A percentile compares a stretch with the other conserved stretches of the same genome.
Conservation (phyloP, 2,888 invertebrate genomes). For the Chamaedrilus cognettii region DNA sequence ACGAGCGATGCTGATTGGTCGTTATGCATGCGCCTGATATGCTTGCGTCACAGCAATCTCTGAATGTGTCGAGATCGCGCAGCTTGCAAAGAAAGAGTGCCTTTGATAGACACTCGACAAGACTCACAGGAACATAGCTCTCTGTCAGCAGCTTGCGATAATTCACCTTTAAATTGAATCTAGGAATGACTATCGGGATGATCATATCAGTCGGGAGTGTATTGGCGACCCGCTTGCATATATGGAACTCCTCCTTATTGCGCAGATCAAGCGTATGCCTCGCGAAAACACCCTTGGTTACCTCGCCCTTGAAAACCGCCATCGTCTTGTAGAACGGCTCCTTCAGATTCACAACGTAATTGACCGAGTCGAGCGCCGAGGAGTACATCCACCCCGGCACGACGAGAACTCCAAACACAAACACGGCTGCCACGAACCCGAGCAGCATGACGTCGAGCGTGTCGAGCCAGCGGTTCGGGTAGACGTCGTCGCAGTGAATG, state of each 20-base stretch:
- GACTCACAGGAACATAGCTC: constrained; percentile 34
- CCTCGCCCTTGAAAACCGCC: constrained; percentile 16
- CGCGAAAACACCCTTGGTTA: constrained; percentile 16
- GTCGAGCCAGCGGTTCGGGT: constrained; percentile 46
- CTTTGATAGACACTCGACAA: constrained; percentile 25
- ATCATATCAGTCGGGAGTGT: constrained; percentile 28
- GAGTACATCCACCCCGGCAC: constrained; percentile 43
- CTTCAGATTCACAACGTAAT: constrained; percentile 45
- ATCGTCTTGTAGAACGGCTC: constrained; percentile 34
- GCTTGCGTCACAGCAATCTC: constrained; percentile 35
- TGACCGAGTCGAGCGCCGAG: constrained; percentile 22
- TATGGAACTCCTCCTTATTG: constrained; percentile 20
- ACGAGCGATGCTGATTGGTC: constrained; percentile 9
- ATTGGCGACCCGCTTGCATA: constrained; percentile 20
- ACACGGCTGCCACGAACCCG: constrained; percentile 45
- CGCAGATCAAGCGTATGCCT: constrained; percentile 26
- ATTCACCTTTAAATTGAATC: constrained; percentile 34
- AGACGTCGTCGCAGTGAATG: constrained; percentile 20
- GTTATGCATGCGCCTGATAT: constrained; percentile 39
- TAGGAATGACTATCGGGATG: constrained; percentile 29
- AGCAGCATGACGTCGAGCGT: constrained; percentile 49
- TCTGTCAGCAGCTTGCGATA: constrained; percentile 35
- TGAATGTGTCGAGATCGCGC: constrained; percentile 28
- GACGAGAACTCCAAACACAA: constrained; percentile 50
- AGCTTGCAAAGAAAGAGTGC: constrained; percentile 35